These are phyloP conservation scores for Hypercompe scribonia DNA, from an alignment of 2,888 invertebrate genomes.

Conservation along the genomic window DNA sequence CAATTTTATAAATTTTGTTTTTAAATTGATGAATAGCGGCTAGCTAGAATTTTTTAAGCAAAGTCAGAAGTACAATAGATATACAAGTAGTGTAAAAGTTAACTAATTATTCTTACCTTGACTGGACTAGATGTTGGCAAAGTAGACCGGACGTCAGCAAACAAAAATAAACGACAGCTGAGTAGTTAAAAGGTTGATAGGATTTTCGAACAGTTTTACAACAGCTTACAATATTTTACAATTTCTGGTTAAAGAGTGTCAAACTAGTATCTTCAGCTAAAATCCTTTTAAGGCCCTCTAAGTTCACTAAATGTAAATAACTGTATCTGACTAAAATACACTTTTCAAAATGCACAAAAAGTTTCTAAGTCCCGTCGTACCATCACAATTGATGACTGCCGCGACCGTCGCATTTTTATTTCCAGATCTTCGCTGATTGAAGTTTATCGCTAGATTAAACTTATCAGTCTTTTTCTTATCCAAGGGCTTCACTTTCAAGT, in stretches of 20 bases:
- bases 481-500: constrained; percentile 29
- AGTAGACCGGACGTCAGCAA: background rate
- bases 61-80: too few species aligned
- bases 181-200: background rate
- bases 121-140: background rate
- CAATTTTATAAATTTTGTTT: background rate
- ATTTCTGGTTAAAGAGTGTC: background rate
- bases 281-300: background rate
- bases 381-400: constrained; percentile 66
- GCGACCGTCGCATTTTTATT: constrained; percentile 58
- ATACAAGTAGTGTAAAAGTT: background rate
- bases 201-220: background rate
- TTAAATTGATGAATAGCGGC: too few species aligned
- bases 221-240: constrained; percentile 7
- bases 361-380: constrained; percentile 68
- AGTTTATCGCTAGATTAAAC: constrained; percentile 54
- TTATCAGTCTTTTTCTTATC: constrained; percentile 43
- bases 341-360: constrained; percentile 76
- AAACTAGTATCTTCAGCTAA: background rate
- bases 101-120: background rate
- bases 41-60: too few species aligned
- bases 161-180: background rate
- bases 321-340: constrained; percentile 67
- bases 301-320: background rate
- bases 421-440: constrained; percentile 48